Base-by-base conservation (phyloP, 1,140 invertebrate species). In the Drosophila teissieri region DNA sequence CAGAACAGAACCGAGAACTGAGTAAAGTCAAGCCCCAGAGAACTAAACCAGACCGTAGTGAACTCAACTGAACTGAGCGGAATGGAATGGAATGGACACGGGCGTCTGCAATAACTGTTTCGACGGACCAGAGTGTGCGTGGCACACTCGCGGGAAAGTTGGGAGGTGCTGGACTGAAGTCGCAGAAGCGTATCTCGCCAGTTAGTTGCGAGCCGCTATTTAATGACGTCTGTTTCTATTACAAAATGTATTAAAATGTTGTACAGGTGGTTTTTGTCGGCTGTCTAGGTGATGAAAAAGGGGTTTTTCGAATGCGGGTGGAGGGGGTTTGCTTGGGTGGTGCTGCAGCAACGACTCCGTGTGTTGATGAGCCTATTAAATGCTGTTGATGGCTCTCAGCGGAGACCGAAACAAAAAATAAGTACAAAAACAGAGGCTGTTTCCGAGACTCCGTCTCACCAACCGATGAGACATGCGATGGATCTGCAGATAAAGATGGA, bases 341-440 rank as follows among this genome's bases (percentile, higher is more conserved):
- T 37, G 69, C 49, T 36, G 39, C 57, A 46, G 24, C 44, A 52
- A 37, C 52, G 57, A 39, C 62, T 51, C 62, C 63, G 81, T 51
- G 77, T 73, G 81, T 85, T 85, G 81, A 85, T 85, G 81, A 84
- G 81, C 82, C 82, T 74, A 80, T 85, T 86, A 85, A 85, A 85
- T 78, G 82, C 78, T 81, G 81, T 85, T 85, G 81, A 85, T 85
- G 82, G 78, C 78, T 68, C 45, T 80, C 64, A 51, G 53, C 73
- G 73, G 70, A 63, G 57, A 10, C 40, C 17, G 31, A 44, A 48
- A 48, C 49, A 48, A 39, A 55, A 55, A 36, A n/a, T 12, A 5
- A 27, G 12, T 1, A 24, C 14, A 42, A 39, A 39, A 36, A 55
- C 65, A 34, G 67, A 69, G 67, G 70, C 72, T 52, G 73, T 31